Base-by-base conservation (phyloP, 2,888 invertebrate genomes). In the Platerodrilus igneus region DNA sequence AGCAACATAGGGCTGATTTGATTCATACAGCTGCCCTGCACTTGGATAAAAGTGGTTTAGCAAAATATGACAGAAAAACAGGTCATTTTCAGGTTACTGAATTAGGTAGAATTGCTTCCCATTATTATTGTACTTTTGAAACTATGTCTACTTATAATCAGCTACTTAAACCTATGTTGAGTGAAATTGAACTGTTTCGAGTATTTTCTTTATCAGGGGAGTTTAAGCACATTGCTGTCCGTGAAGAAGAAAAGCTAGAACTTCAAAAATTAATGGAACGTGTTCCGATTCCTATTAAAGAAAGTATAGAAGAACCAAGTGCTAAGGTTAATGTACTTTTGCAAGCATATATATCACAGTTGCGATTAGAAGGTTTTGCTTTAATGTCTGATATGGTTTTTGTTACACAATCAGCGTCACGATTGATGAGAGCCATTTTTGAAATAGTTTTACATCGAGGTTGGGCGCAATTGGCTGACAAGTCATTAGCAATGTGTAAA, bases 301-400 rank as follows among this genome's bases (percentile, higher is more conserved):
- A 99, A 67, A 87, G 88, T 47, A 93, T 99, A 49, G 99, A 99
- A 60, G 99, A 99, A 63, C 88, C 97, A 0, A 90, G 90, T 41
- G 99, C 99, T 0, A 99, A 99, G 57, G 84, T 95, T 16, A 96
- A 96, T 66, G 93, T 95, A 5, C 69, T 97, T 1, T 74, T 96
- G 0, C 96, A 99, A 67, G 95, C 97, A 0, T 99, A 96, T 70
- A 97, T 99, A 48, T 99, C 97, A 0, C 96, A 97, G 67, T 69
- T 99, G 52, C 97, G 96, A 69, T 72, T 99, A 37, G 99, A 99
- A 60, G 97, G 99, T 0, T 97, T 99, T 67, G 96, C 97, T 0
- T 73, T 99, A 2, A 96, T 97, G 91, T 90, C 95, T 0, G 99
- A 99, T 66, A 99, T 99, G 97, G 94, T 97, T 3, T 99, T 92